Evolutionary conservation across 2,797 vertebrate species (phyloP), one percentile per base, ranked within the genome.

Genomic region (Cyclopterus lumpus): DNA sequence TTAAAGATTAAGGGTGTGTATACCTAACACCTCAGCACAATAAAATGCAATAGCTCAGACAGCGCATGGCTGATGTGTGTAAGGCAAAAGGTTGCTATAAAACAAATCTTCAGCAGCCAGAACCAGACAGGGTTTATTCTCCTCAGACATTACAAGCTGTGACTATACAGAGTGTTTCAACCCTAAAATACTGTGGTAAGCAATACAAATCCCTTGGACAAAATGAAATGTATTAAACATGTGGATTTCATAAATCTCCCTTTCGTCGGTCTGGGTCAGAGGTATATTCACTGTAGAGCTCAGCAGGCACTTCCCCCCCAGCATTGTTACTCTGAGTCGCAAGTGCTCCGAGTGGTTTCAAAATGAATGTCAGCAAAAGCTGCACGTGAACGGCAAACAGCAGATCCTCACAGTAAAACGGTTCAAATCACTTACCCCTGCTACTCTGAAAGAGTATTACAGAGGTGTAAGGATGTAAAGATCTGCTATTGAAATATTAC

Each of bases 181-280:
- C 77, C 76, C 90, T 89, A 93, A 93, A 94, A 92, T 93, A 93
- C 91, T 89, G 87, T 86, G 91, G 92, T 93, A 94, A 94, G 91
- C 92, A 93, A 91, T 93, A 92, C 92, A 94, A 95, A 93, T 94
- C 93, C 93, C 93, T 88, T 82, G 93, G 91, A 95, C 94, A 94
- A 95, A 94, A 95, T 95, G 91, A 95, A 95, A 95, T 95, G 93
- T 95, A 95, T 95, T 94, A 95, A 95, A 95, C 95, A 95, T 95
- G 94, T 95, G 93, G 93, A 93, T 91, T 94, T 93, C 92, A 94
- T 94, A 95, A 94, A 95, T 95, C 93, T 93, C 86, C 85, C 86
- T 89, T 88, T 88, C 87, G 90, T 91, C 90, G 55, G 88, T 86
- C 83, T 85, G 86, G 94, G 92, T 93, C 92, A 93, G 92, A 92